Conservation (phyloP, 2,797 vertebrate species). For the Lagodon rhomboides region DNA sequence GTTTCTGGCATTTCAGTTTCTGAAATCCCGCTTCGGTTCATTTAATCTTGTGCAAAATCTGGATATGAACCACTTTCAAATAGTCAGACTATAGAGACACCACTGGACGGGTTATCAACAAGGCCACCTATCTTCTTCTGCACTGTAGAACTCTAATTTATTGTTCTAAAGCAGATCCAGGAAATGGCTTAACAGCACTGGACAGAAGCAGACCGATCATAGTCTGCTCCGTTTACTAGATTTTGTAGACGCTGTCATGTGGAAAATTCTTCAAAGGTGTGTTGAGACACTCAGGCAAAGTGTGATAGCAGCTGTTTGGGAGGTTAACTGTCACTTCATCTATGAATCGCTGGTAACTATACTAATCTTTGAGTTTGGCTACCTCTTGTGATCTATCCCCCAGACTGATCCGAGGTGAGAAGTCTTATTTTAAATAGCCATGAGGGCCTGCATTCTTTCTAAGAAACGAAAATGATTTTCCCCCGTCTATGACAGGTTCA, state of each 20-base stretch:
- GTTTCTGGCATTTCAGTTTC: constrained; percentile 6
- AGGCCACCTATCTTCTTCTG: constrained; percentile 41
- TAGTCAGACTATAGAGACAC: neutral
- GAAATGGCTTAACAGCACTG: constrained; percentile 42
- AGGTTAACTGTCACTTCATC: constrained; percentile 36
- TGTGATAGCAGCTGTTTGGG: constrained; percentile 55
- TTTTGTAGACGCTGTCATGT: constrained; percentile 24
- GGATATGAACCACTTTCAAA: neutral
- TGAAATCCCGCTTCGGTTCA: neutral
- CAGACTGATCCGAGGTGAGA: constrained; percentile 38
- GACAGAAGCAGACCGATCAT: constrained; percentile 32
- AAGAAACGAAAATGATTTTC: constrained; percentile 40
- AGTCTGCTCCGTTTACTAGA: constrained; percentile 27
- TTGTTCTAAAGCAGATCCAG: constrained; percentile 45
- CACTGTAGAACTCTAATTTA: constrained; percentile 46
- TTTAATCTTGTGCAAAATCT: constrained; percentile 15
- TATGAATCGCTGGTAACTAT: constrained; percentile 22
- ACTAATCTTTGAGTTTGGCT: neutral
- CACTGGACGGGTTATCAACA: constrained; percentile 18
- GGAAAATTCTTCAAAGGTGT: constrained; percentile 44
- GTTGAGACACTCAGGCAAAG: constrained; percentile 26
- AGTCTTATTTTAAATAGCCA: constrained; percentile 42
- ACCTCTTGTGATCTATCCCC: constrained; percentile 38
- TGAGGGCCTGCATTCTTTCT: constrained; percentile 39
- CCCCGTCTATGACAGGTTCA: constrained; percentile 36